phyloP scores from a whole-genome alignment of 2,113 vertebrate species.

The Colius striatus region DNA sequence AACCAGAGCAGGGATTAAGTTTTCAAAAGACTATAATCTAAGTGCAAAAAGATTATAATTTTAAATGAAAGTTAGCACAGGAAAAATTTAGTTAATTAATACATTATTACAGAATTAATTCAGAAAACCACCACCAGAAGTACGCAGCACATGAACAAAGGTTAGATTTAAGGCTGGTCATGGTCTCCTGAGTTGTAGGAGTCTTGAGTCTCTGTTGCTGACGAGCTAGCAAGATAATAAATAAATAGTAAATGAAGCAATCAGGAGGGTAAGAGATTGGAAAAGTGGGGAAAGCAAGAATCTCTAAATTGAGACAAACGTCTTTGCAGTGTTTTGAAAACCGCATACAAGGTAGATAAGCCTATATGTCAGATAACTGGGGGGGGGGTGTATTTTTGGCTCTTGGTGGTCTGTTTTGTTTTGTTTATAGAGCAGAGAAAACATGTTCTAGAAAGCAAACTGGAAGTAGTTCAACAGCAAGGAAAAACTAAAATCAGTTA shows the following conservation, averaged over 20 bases:
- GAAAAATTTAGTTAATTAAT: not conserved
- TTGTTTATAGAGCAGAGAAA: not conserved
- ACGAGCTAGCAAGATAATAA: not conserved
- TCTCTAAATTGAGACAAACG: not conserved
- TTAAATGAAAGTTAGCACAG: not conserved
- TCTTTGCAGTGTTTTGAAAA: not conserved
- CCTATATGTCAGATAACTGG: rapidly evolving
- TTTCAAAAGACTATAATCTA: not conserved
- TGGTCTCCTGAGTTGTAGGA: not conserved
- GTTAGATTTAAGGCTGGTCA: not conserved
- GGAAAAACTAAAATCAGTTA: not conserved
- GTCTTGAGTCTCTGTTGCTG: not conserved
- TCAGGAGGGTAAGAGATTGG: not conserved
- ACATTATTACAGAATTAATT: too few species aligned
- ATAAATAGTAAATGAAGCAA: not conserved
- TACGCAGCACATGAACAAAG: not conserved
- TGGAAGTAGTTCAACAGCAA: not conserved
- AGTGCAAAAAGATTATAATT: not conserved
- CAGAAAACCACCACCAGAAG: not conserved
- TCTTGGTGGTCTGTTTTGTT: too few species aligned
- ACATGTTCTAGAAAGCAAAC: not conserved
- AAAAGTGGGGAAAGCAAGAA: not conserved
- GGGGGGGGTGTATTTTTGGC: rapidly evolving
- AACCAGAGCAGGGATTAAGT: not conserved
- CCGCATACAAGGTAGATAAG: rapidly evolving